phyloP scores from a whole-genome alignment of 2,888 invertebrate species.

The Tenthredo amoena region DNA sequence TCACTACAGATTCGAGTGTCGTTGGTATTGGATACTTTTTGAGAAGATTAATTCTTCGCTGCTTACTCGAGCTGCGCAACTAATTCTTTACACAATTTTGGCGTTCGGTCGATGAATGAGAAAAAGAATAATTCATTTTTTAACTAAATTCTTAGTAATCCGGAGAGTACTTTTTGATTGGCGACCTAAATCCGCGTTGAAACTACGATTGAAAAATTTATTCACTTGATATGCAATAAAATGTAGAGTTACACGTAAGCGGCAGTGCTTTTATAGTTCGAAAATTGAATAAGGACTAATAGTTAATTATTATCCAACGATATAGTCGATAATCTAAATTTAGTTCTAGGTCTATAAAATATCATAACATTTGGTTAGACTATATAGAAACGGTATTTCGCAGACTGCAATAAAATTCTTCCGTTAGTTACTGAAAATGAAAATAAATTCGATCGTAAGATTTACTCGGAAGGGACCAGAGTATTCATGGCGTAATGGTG shows the following conservation, averaged over 20 bases:
- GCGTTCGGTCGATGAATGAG: background rate
- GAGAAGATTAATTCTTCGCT: background rate
- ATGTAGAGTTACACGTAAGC: background rate
- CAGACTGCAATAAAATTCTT: background rate
- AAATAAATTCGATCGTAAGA: background rate
- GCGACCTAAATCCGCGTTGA: background rate
- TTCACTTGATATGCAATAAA: background rate
- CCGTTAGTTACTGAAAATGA: background rate
- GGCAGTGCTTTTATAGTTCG: background rate
- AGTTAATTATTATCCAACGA: background rate
- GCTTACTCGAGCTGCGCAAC: background rate
- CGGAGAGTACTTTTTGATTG: background rate
- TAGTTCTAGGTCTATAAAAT: background rate
- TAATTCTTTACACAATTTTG: background rate
- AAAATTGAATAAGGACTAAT: background rate
- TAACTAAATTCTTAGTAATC: background rate
- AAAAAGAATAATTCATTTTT: background rate
- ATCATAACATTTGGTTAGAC: background rate
- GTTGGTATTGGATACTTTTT: background rate
- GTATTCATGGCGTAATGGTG: constrained; percentile 8
- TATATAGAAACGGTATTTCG: background rate
- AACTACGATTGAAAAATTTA: background rate
- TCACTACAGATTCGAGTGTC: background rate
- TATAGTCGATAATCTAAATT: background rate
- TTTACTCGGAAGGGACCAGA: background rate